Evolutionary conservation across 2,797 vertebrate genomes (phyloP).

Genomic region (Semaprochilodus insignis): DNA sequence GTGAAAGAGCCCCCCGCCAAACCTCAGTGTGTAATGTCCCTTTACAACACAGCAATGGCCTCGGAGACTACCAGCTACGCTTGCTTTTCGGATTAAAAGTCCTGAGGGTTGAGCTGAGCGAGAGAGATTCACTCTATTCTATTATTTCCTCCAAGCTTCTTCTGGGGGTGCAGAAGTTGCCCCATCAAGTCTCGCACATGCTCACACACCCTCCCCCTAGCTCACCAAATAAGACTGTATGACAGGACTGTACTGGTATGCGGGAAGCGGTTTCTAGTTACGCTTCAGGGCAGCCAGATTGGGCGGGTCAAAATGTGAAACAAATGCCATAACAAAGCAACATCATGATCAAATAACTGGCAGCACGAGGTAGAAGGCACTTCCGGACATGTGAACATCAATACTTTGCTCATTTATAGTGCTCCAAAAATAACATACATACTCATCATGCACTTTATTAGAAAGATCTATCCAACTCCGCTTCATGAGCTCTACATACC

Average conservation of each 20-base stretch:
- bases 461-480: too few relatives aligned
- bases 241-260: slow-evolving; percentile 40
- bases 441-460: too few relatives aligned
- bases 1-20: slow-evolving; percentile 14
- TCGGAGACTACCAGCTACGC: neutral
- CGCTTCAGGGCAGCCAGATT: neutral
- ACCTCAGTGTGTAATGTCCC: slow-evolving; percentile 2
- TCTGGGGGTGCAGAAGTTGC: neutral
- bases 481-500: too few relatives aligned
- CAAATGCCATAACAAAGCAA: slow-evolving; percentile 5
- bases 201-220: neutral
- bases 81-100: neutral
- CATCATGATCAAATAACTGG: neutral
- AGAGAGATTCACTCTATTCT: neutral
- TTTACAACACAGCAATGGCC: slow-evolving; percentile 1
- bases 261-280: slow-evolving; percentile 3
- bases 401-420: neutral
- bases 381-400: slow-evolving; percentile 2
- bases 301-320: slow-evolving; percentile 7
- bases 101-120: neutral
- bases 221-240: slow-evolving; percentile 16
- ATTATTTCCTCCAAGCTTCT: neutral
- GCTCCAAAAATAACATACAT: neutral
- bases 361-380: neutral
- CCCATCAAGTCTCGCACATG: neutral